phyloP scores from a whole-genome alignment of 2,113 vertebrate species.

The Ageneiosus marmoratus region DNA sequence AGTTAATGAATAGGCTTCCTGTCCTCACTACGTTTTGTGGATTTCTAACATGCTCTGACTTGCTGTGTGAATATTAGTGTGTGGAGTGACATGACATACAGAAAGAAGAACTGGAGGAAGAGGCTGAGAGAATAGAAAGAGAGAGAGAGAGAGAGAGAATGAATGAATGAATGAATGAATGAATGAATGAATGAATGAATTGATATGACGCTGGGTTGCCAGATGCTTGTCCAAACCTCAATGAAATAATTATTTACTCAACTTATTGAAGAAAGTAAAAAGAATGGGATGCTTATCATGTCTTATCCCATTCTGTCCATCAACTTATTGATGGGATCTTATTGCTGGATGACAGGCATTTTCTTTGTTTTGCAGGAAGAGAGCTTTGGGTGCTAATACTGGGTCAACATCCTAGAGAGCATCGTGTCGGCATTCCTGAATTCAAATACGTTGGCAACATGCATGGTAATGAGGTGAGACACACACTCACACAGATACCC shows the following conservation, averaged over 20 bases:
- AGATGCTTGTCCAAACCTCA: slow-evolving; percentile 17
- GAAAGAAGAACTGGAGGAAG: neutral
- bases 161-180: no score
- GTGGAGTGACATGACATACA: neutral
- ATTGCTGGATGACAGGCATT: slow-evolving; percentile 22
- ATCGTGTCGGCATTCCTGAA: slow-evolving; percentile 83
- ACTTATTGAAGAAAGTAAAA: slow-evolving; percentile 25
- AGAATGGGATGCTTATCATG: slow-evolving; percentile 28
- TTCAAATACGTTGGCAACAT: slow-evolving; percentile 90
- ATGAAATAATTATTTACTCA: slow-evolving; percentile 24
- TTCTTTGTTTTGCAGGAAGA: slow-evolving; percentile 76
- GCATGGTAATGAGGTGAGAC: slow-evolving; percentile 87
- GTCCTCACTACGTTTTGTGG: neutral
- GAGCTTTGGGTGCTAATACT: slow-evolving; percentile 85
- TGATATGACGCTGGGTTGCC: slow-evolving; percentile 39
- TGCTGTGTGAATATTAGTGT: slow-evolving; percentile 19
- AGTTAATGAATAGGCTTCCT: slow-evolving; percentile 17
- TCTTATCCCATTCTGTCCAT: slow-evolving; percentile 20
- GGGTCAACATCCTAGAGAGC: slow-evolving; percentile 78
- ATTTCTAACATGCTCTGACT: slow-evolving; percentile 14
- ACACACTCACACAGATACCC: slow-evolving; percentile 4
- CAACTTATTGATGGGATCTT: neutral
- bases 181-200: neutral
- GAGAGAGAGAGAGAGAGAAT: neutral
- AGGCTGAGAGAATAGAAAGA: neutral